Percentiles rank a stretch among this genome's conserved stretches.
Evolutionary conservation across 2,113 vertebrate genomes (phyloP).

Genomic region (Aptenodytes forsteri): DNA sequence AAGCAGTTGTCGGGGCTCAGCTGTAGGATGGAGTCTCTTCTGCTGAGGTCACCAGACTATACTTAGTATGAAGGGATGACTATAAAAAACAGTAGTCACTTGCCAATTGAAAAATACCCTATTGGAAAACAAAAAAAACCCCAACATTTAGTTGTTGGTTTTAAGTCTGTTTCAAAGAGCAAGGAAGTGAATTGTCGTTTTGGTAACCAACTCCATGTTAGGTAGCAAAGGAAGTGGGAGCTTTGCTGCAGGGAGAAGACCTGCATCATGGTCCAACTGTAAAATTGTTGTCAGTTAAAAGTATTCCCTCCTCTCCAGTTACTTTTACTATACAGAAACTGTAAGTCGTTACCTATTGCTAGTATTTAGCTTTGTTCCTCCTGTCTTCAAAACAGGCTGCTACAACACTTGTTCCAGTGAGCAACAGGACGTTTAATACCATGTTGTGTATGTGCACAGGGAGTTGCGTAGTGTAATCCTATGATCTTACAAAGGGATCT

Average conservation of each 20-base stretch:
- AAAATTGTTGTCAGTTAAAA: background rate
- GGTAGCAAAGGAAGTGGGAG: background rate
- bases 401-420: background rate
- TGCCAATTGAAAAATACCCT: background rate
- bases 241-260: background rate
- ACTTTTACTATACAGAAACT: background rate
- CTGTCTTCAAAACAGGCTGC: background rate
- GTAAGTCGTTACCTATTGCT: background rate
- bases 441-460: background rate
- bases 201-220: background rate
- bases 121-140: background rate
- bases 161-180: background rate
- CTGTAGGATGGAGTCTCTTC: conserved; percentile 23
- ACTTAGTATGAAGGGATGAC: background rate
- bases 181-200: background rate
- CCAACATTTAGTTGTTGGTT: background rate
- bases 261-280: background rate
- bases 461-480: background rate
- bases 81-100: background rate
- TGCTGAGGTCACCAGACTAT: conserved; percentile 60
- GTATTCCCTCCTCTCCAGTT: background rate
- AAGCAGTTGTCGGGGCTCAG: conserved; percentile 65
- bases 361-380: background rate
- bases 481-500: background rate
- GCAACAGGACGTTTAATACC: background rate